phyloP scores from a whole-genome alignment of 2,888 invertebrate genomes.

The Eupithecia inturbata region DNA sequence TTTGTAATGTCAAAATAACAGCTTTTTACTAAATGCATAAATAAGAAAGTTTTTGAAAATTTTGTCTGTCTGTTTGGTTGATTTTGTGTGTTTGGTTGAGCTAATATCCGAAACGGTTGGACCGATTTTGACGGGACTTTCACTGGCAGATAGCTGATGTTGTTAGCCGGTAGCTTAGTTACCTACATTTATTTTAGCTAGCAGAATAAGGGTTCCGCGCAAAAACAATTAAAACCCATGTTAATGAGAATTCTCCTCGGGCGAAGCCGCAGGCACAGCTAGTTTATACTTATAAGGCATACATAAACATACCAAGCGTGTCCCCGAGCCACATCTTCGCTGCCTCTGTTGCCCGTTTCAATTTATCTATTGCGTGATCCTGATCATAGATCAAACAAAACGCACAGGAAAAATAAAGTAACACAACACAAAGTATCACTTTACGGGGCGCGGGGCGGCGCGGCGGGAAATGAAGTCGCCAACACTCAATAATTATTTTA shows the following conservation, averaged over 20 bases:
- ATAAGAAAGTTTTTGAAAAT: neutral
- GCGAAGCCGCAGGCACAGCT: neutral
- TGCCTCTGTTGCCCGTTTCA: neutral
- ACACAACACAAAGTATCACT: neutral
- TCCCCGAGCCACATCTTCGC: too few relatives aligned
- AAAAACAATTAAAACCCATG: neutral
- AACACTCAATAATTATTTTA: neutral
- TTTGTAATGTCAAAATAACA: slow-evolving; percentile 1
- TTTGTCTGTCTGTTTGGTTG: neutral
- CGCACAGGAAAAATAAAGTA: neutral
- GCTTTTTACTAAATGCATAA: neutral
- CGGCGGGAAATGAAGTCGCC: neutral
- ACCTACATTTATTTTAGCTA: neutral
- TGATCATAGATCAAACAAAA: neutral
- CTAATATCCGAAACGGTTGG: neutral
- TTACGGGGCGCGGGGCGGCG: too few relatives aligned
- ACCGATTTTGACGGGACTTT: neutral
- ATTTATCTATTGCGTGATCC: neutral
- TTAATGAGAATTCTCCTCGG: neutral
- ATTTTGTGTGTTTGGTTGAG: neutral
- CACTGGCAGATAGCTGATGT: neutral
- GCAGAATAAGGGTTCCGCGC: neutral
- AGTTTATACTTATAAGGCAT: neutral
- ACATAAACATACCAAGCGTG: neutral
- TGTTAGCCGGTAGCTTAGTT: neutral